Percentiles rank a stretch among this genome's conserved stretches.
Evolutionary conservation across 2,797 vertebrate species (phyloP).

Genomic region (Toxotes lorentzi): DNA sequence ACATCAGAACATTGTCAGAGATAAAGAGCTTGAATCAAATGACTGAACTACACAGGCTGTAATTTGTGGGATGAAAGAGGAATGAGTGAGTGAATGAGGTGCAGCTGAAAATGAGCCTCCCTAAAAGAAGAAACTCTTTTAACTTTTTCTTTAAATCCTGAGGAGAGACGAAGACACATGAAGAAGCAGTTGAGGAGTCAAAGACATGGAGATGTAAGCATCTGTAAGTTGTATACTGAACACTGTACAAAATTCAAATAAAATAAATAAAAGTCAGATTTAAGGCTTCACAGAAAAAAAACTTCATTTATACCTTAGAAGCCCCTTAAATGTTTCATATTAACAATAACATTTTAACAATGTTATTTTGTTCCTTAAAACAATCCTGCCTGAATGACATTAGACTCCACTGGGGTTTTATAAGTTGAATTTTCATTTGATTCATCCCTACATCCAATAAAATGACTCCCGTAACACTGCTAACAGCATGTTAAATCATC

Average conservation of each 20-base stretch:
- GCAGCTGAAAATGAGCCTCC: not conserved
- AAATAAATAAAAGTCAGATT: not conserved
- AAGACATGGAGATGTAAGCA: not conserved
- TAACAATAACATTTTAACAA: not conserved
- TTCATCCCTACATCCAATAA: conserved; percentile 48
- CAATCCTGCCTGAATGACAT: not conserved
- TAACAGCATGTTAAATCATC: conserved; percentile 69
- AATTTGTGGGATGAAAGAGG: not conserved
- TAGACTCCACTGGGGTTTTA: not conserved
- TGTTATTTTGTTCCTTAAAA: not conserved
- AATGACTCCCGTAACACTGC: conserved; percentile 53
- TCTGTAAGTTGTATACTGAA: not conserved
- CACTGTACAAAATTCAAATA: not conserved
- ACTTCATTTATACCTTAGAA: not conserved
- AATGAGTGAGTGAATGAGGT: not conserved
- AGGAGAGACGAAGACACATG: not conserved
- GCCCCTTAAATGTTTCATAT: not conserved
- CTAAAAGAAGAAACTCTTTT: not conserved
- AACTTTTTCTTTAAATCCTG: not conserved
- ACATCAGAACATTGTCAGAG: too few species aligned
- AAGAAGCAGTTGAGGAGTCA: not conserved
- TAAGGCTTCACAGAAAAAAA: not conserved
- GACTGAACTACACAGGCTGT: too few species aligned
- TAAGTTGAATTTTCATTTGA: conserved; percentile 26
- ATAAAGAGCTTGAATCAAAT: too few species aligned